Evolutionary conservation across 1,140 invertebrate genomes (phyloP).

Genomic region (Homarus americanus): DNA sequence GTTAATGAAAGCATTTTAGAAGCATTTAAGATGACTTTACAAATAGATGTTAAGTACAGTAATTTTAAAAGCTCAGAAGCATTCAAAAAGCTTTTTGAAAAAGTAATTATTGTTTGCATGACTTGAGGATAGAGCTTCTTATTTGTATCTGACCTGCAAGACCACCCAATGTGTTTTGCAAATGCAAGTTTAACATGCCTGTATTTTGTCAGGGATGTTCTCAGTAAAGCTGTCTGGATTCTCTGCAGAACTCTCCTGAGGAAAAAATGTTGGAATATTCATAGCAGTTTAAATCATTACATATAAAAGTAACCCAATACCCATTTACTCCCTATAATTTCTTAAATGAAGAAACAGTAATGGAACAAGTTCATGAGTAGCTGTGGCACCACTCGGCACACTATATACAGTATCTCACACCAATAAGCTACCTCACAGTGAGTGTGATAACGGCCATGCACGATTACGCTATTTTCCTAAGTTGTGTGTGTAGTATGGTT

Average conservation of each 20-base stretch:
- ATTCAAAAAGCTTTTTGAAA: slow-evolving; percentile 13
- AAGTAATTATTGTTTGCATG: slow-evolving; percentile 2
- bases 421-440: too few species aligned
- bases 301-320: not conserved
- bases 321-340: not conserved
- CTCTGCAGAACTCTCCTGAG: slow-evolving; percentile 69
- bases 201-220: slow-evolving; percentile 61
- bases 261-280: slow-evolving; percentile 57
- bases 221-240: slow-evolving; percentile 70
- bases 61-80: slow-evolving; percentile 12
- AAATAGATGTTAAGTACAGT: slow-evolving; percentile 17
- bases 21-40: slow-evolving; percentile 9
- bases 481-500: too few species aligned
- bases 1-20: not conserved
- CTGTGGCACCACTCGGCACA: too few species aligned
- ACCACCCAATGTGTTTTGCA: slow-evolving; percentile 67
- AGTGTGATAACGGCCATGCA: too few species aligned
- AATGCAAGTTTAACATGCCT: slow-evolving; percentile 71
- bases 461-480: too few species aligned
- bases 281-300: slow-evolving; percentile 19
- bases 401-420: too few species aligned
- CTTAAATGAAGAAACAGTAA: not conserved
- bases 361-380: too few species aligned
- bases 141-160: slow-evolving; percentile 48
- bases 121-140: slow-evolving; percentile 18